These are phyloP conservation scores for Halisarca cf. caerulea DNA, from an alignment of 37 sponge, comb jelly and placozoan species.

Conservation along the genomic window DNA sequence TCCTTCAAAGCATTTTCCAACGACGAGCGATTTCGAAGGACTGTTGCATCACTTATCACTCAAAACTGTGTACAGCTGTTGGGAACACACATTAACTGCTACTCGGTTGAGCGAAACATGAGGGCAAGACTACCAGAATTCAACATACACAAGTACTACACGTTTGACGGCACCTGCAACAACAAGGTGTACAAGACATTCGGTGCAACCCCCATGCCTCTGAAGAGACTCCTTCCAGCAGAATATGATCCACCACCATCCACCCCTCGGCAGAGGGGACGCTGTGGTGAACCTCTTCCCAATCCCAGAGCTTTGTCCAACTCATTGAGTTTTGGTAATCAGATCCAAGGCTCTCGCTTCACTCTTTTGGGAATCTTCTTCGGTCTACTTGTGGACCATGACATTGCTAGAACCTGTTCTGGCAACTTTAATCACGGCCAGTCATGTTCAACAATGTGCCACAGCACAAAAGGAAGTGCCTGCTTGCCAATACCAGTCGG, in stretches of 20 bases:
- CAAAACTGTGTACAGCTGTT: neutral
- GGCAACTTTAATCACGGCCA: conserved; percentile 1
- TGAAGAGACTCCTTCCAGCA: conserved; percentile 42
- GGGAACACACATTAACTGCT: neutral
- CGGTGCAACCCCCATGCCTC: conserved; percentile 44
- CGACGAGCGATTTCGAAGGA: neutral
- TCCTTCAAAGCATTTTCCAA: neutral
- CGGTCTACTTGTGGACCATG: conserved; percentile 85
- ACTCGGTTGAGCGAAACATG: neutral
- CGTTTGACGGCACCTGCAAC: conserved; percentile 90
- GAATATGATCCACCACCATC: conserved; percentile 34
- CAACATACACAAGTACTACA: conserved; percentile 40
- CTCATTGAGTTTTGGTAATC: neutral
- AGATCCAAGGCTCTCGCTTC: neutral
- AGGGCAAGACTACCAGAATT: neutral
- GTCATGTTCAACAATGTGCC: neutral
- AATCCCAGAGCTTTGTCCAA: conserved; percentile 15
- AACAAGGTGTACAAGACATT: conserved; percentile 59
- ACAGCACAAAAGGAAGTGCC: neutral
- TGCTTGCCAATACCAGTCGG: conserved; percentile 77
- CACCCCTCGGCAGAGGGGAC: neutral
- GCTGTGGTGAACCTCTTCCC: neutral
- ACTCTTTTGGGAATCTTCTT: conserved; percentile 74
- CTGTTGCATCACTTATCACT: neutral
- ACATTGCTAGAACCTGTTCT: conserved; percentile 52